Percentiles rank a stretch among this genome's conserved stretches.
phyloP scores from a whole-genome alignment of 23 tunicate species.

The Ciona savignyi region DNA sequence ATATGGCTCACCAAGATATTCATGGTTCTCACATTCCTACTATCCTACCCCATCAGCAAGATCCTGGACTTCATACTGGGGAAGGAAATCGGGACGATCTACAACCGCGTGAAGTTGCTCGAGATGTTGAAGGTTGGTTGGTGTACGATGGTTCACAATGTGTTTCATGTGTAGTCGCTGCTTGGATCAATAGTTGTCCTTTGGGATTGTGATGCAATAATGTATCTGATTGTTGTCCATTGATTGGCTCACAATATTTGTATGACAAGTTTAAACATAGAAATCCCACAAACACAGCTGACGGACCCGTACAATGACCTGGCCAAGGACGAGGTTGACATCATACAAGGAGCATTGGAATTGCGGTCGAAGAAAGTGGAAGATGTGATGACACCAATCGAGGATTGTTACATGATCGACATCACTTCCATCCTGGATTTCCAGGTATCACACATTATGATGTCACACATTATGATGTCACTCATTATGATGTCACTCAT shows the following conservation, averaged over 20 bases:
- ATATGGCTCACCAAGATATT: constrained; percentile 89
- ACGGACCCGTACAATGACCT: constrained; percentile 94
- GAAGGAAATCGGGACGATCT: constrained; percentile 89
- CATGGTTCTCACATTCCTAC: constrained; percentile 78
- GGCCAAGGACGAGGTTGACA: constrained; percentile 76
- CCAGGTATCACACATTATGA: too few species aligned
- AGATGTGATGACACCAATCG: constrained; percentile 88
- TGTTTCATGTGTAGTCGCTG: too few species aligned
- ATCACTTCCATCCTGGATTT: constrained; percentile 54
- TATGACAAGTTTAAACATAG: too few species aligned
- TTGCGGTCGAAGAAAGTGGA: constrained; percentile 78
- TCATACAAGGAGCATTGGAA: constrained; percentile 91
- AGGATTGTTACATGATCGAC: constrained; percentile 82
- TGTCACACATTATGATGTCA: too few species aligned
- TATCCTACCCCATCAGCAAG: constrained; percentile 94
- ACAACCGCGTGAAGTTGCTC: constrained; percentile 69
- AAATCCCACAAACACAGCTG: too few species aligned
- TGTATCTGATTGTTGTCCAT: too few species aligned
- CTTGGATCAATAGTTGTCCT: too few species aligned
- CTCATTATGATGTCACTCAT: too few species aligned
- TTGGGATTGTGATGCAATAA: not conserved
- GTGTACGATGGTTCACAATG: constrained; percentile 8
- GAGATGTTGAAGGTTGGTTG: constrained; percentile 83
- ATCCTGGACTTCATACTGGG: constrained; percentile 89
- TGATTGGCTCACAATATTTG: too few species aligned